Evolutionary conservation across 1,140 invertebrate species (phyloP), one percentile per base, ranked within the genome.

Genomic region (Lepidotrigona ventralis): DNA sequence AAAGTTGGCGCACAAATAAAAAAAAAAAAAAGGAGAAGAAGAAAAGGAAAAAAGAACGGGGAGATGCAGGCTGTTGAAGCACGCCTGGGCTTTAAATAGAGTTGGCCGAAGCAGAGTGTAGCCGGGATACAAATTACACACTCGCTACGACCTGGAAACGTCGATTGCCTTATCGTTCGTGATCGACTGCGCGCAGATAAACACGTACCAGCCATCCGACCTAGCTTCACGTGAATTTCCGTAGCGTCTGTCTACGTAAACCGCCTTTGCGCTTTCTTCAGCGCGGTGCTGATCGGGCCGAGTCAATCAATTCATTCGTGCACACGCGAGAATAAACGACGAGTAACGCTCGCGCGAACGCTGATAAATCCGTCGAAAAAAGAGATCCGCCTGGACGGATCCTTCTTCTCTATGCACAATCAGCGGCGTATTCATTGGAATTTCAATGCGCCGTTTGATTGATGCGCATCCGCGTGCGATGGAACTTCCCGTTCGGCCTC

Each of bases 391-490:
- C 39, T 0, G 39, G 39, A 8, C 39, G 39, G 39, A 46, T 46
- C 74, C 39, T 76, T n/a, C 58, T 76, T 64, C 53, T 19, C 60
- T 17, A n/a, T 77, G 60, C 60, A 77, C 75, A 77, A 77, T 77
- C 75, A 77, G 75, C 39, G 53, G 26, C 21, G 75, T 21, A 77
- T 77, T 77, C 75, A 77, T 64, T 77, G 75, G 53, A 77, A 77
- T 77, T 77, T 77, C 75, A 77, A 77, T 77, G 23, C 75, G 33
- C 6, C 39, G 12, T 51, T 77, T 64, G 60, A 77, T 64, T 64
- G 60, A 53, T 64, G 46, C 39, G 39, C n/a, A n/a, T n/a, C 6
- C 39, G 58, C n/a, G 15, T 17, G 17, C 17, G 39, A 26, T 51
- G 17, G 26, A 64, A 77, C 29, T 64, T 26, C 53, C 46, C 26